Evolutionary conservation across 2,888 invertebrate species (phyloP), one percentile per base, ranked within the genome.

Genomic region (Nysson spinosus): DNA sequence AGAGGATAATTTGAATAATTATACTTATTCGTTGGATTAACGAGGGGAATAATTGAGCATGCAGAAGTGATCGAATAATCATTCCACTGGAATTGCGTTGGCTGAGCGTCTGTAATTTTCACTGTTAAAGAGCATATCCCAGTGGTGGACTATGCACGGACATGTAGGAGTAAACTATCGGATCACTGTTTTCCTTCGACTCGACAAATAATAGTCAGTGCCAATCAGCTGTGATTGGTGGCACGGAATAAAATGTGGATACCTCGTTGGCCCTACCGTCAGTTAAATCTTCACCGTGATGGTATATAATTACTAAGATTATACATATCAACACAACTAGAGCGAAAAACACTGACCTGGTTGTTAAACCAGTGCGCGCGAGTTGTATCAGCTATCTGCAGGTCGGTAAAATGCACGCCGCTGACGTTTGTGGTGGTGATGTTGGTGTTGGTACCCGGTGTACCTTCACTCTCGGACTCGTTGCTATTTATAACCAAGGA

Each of bases 281-380:
- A 58, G 75, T 66, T 78, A 78, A 77, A 78, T 78, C 76, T 68
- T 72, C 68, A 58, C 37, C 62, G 26, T 60, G 62, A 57, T 61
- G 66, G 69, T 79, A 79, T 82, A 75, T 80, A 83, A 82, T 83
- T 78, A 82, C 75, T 62, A 64, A 78, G 80, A 82, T 82, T 82
- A 82, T 78, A 83, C 80, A 82, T 81, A 83, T 83, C 82, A 78
- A 79, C 79, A 72, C 80, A 83, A 83, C 78, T 83, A 72, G 82
- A 81, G 81, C 81, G 82, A 83, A 82, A 81, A 82, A 80, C 78
- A 78, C 73, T 76, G 82, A 80, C 80, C 80, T 69, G 81, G 70
- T 83, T 79, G 82, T 82, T 83, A 82, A 78, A 67, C 61, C 78
- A 57, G 65, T 64, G 75, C 66, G 69, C 57, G 69, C 49, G 52